Percentiles rank a stretch among this genome's conserved stretches.
These are phyloP conservation scores for Malthinus seriepunctatus DNA, from an alignment of 2,888 invertebrate species.

Conservation along the genomic window DNA sequence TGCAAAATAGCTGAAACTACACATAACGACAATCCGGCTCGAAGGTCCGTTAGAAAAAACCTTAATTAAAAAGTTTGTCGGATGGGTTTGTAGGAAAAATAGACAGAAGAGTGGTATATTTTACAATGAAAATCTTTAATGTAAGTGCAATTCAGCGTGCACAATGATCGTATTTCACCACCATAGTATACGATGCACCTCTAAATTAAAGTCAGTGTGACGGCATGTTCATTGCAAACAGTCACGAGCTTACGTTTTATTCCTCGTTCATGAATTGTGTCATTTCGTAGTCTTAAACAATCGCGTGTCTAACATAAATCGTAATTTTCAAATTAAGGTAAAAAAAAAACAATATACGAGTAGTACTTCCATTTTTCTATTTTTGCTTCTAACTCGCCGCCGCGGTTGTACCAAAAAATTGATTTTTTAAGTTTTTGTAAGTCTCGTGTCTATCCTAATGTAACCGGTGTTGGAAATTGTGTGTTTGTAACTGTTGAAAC, in stretches of 20 bases:
- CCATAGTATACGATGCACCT: slow-evolving; percentile 31
- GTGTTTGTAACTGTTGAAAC: neutral
- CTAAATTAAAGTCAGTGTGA: slow-evolving; percentile 35
- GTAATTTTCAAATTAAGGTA: too few relatives aligned
- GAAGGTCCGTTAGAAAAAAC: neutral
- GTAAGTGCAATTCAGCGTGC: slow-evolving; percentile 33
- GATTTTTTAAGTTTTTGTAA: too few relatives aligned
- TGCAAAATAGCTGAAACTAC: too few relatives aligned
- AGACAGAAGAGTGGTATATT: too few relatives aligned
- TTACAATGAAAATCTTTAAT: too few relatives aligned
- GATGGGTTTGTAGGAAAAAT: too few relatives aligned
- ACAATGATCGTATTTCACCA: slow-evolving; percentile 33
- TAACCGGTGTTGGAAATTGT: neutral
- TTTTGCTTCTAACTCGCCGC: too few relatives aligned
- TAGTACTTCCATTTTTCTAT: too few relatives aligned
- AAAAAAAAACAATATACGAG: too few relatives aligned
- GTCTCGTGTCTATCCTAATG: too few relatives aligned
- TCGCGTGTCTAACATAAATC: neutral
- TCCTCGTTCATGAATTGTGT: slow-evolving; percentile 21
- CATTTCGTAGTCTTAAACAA: slow-evolving; percentile 12
- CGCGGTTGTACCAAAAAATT: too few relatives aligned
- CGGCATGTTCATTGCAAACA: slow-evolving; percentile 36
- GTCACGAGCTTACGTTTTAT: slow-evolving; percentile 34
- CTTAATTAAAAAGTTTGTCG: too few relatives aligned
- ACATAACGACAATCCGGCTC: neutral